Evolutionary conservation across 2,888 invertebrate species (phyloP), one percentile per base, ranked within the genome.

Genomic region (Syrista parreyssii): DNA sequence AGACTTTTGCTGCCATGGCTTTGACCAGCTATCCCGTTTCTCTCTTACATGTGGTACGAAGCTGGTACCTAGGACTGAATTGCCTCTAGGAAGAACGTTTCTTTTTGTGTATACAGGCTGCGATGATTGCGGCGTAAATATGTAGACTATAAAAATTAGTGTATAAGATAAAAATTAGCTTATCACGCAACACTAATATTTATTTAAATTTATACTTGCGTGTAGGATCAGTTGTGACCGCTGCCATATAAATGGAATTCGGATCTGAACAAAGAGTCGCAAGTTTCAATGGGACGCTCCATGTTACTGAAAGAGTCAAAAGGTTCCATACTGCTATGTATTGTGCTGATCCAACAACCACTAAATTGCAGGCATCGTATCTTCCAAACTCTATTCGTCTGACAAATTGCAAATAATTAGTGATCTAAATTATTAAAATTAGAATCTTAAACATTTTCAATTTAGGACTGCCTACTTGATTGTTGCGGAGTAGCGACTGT

Each of bases 311-410:
- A n/a, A 96, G 91, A 0, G 95, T 95, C 75, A 96, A 89, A 30
- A 96, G 91, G 91, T 96, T 95, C 96, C 96, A 96, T 1, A 95
- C 95, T 3, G 93, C 93, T 12, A 96, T 84, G 79, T 94, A 93
- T 15, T 92, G 90, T 4, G 92, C 88, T n/a, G 94, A 94, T 69
- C 92, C 92, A 40, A 92, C 90, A n/a, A 95, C 93, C 73, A 94
- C 85, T 34, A 95, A 90, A 86, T 95, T 94, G 81, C 93, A 93
- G 77, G 93, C 92, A 77, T 92, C 92, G 73, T 92, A 91, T 76
- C 91, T 92, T 6, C 95, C 95, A 90, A 95, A 95, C 86, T 94
- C 92, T 2, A 95, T 86, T 76, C 92, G 90, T 68, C 92, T 93
- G 79, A 79, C 82, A 80, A 87, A 83, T 68, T 87, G 84, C 75